Evolutionary conservation across 2,888 invertebrate genomes (phyloP).

Genomic region (Lasius fuliginosus): DNA sequence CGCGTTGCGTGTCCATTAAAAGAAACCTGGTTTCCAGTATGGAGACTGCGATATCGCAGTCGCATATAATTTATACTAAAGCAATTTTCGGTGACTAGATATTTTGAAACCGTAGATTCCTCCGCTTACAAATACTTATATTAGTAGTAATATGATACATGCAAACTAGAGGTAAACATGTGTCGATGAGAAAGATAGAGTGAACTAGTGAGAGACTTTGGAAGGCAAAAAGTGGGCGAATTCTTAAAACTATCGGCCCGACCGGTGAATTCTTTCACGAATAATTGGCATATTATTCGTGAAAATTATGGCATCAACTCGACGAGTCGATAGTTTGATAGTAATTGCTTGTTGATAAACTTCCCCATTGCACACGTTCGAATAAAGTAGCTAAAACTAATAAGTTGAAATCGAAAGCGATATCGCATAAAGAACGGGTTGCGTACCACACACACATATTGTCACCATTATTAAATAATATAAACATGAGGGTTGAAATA

Average conservation of each 20-base stretch:
- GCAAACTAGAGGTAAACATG: conserved; percentile 66
- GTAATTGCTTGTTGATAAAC: conserved; percentile 74
- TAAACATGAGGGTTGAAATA: conserved; percentile 11
- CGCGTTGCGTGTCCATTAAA: conserved; percentile 39
- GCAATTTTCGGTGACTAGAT: conserved; percentile 54
- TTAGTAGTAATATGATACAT: conserved; percentile 62
- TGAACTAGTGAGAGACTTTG: conserved; percentile 76
- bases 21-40: conserved; percentile 32
- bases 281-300: conserved; percentile 1
- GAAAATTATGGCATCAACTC: conserved; percentile 9
- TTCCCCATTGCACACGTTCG: conserved; percentile 23
- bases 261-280: conserved; percentile 46
- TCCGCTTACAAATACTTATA: conserved; percentile 55
- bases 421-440: not conserved
- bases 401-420: not conserved
- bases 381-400: conserved; percentile 23
- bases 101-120: conserved; percentile 47
- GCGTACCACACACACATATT: conserved; percentile 8
- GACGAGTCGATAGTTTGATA: conserved; percentile 66
- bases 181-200: conserved; percentile 68
- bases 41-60: conserved; percentile 33
- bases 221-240: conserved; percentile 84
- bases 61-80: conserved; percentile 40
- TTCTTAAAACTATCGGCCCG: conserved; percentile 73
- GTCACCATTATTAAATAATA: conserved; percentile 27